Base-by-base conservation (phyloP, 1,140 invertebrate species). In the Tetranychus cinnabarinus region DNA sequence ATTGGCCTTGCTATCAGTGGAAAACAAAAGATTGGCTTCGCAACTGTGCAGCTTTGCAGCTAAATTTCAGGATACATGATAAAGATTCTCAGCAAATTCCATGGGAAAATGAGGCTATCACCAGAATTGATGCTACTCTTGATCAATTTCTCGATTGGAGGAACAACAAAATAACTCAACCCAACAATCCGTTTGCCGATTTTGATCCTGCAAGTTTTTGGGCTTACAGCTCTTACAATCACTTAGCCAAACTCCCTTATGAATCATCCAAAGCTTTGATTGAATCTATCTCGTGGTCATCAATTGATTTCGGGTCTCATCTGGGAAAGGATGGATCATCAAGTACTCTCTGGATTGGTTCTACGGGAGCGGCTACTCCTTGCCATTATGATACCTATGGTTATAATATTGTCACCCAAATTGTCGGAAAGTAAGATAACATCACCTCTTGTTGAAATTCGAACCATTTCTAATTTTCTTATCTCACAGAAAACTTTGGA, bases 301-400 rank as follows among this genome's bases (percentile, higher is more conserved):
- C 31, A 36, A 82, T 90, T 73, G 88, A 87, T 3, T 85, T 86
- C 70, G 68, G 75, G 46, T 46, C 54, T 6, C 6, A 42, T 33
- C 45, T 48, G 35, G n/a, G 46, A 5, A 79, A 82, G 62, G 75
- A 78, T 63, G 80, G 78, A 8, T 65, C 74, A 54, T 78, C 89
- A 59, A 85, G 82, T 56, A 89, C 87, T 45, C 74, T 93, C 13
- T 97, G 91, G 91, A 79, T 96, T 61, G 89, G 91, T 35, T 86
- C 80, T 64, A 75, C 77, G 69, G 86, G 86, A 13, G 82, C 89
- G 35, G 85, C 92, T 70, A 96, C 92, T 2, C 86, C 88, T 37
- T 90, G 88, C 64, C 91, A 97, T 75, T 81, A 83, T 70, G 91
- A 97, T 72, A 86, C 88, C 2, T 96, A 96, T 76, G 90, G 89